These are phyloP conservation scores for Sympetrum striolatum DNA, from an alignment of 2,888 invertebrate genomes.

Conservation along the genomic window DNA sequence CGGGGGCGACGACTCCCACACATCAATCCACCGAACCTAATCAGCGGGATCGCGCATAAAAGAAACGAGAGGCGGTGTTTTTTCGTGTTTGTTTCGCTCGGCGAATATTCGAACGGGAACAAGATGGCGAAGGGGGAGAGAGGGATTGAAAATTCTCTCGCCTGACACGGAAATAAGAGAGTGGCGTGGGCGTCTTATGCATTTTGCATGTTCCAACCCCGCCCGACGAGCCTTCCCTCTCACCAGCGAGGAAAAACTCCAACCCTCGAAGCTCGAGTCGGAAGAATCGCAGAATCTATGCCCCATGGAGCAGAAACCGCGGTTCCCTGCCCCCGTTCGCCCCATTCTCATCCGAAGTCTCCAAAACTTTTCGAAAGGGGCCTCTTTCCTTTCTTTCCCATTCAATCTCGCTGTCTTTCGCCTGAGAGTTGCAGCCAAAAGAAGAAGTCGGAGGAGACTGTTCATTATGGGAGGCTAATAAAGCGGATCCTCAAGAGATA, in stretches of 20 bases:
- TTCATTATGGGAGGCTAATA: slow-evolving; percentile 21
- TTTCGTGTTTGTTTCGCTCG: not conserved
- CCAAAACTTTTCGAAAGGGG: not conserved
- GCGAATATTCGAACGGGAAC: too few species aligned
- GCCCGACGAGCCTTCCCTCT: not conserved
- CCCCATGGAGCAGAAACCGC: slow-evolving; percentile 5
- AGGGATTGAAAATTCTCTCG: slow-evolving; percentile 18
- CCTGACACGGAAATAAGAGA: not conserved
- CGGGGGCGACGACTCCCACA: not conserved
- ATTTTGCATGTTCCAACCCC: slow-evolving; percentile 36
- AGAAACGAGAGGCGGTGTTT: not conserved
- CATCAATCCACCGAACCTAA: not conserved
- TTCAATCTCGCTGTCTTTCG: slow-evolving; percentile 1
- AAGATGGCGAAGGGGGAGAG: not conserved
- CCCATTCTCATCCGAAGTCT: not conserved
- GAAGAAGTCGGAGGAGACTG: not conserved
- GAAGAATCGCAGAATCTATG: slow-evolving; percentile 22
- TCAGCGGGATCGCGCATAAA: not conserved
- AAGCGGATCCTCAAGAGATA: not conserved
- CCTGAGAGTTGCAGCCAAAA: not conserved
- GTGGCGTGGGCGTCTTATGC: not conserved
- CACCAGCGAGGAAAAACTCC: not conserved
- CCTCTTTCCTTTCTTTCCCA: not conserved
- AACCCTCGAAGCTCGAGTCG: not conserved
- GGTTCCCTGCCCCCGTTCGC: not conserved